Evolutionary conservation across 2,888 invertebrate genomes (phyloP).

Genomic region (Xestia rhomboidea): DNA sequence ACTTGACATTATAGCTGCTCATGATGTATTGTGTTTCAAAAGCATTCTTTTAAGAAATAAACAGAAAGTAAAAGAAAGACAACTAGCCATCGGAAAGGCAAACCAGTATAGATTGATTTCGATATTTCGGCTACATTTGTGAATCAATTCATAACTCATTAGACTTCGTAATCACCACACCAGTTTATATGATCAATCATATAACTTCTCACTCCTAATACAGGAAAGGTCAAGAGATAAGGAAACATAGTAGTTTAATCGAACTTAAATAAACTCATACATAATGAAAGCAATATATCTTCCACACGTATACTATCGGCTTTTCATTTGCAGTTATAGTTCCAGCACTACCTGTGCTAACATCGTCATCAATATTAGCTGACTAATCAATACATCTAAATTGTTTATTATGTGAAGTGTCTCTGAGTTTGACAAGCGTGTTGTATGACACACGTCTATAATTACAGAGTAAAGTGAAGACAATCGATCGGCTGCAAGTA

Average conservation of each 20-base stretch:
- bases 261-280: neutral
- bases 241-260: neutral
- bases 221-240: neutral
- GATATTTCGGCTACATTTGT: neutral
- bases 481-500: slow-evolving; percentile 54
- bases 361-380: neutral
- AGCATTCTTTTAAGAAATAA: slow-evolving; percentile 2
- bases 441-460: slow-evolving; percentile 1
- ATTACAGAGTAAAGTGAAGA: slow-evolving; percentile 23
- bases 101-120: neutral
- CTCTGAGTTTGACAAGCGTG: slow-evolving; percentile 17
- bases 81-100: neutral
- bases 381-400: neutral
- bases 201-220: neutral
- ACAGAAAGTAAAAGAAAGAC: neutral
- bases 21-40: neutral
- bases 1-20: slow-evolving; percentile 12
- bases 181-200: slow-evolving; percentile 16
- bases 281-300: neutral
- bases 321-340: neutral
- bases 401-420: neutral
- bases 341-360: neutral
- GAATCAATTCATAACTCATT: slow-evolving; percentile 11
- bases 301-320: neutral
- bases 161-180: slow-evolving; percentile 5